phyloP scores from a whole-genome alignment of 2,797 vertebrate genomes.

The Acanthiza pusilla region DNA sequence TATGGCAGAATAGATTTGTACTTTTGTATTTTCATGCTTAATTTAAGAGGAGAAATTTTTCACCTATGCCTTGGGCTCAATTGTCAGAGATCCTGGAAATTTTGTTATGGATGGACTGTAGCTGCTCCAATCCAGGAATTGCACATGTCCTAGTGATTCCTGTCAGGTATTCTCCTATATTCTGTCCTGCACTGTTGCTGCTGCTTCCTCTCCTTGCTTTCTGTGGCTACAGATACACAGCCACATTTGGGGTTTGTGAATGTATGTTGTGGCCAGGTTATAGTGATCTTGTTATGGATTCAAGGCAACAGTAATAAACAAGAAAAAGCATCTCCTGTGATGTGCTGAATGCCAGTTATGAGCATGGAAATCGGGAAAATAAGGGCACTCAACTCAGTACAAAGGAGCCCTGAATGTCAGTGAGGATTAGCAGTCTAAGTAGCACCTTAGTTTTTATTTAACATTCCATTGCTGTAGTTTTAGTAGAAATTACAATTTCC shows the following conservation, averaged over 20 bases:
- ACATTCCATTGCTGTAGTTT: not conserved
- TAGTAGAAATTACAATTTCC: not conserved
- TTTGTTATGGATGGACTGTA: not conserved
- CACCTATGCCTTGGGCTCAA: not conserved
- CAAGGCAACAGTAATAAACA: not conserved
- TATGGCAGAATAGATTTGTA: not conserved
- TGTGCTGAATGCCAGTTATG: not conserved
- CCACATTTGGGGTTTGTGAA: not conserved
- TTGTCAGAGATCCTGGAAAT: not conserved
- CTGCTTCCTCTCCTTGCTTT: not conserved
- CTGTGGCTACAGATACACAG: not conserved
- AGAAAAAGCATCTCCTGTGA: not conserved
- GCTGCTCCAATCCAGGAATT: not conserved
- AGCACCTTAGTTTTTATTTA: not conserved
- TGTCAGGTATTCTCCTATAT: not conserved
- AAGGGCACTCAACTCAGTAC: not conserved
- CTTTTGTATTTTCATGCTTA: not conserved
- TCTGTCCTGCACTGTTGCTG: not conserved
- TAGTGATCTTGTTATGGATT: not conserved
- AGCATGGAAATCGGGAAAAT: not conserved
- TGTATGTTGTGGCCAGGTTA: not conserved
- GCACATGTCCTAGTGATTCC: not conserved
- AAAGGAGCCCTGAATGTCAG: not conserved
- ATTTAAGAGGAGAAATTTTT: not conserved
- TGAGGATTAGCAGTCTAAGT: not conserved